Evolutionary conservation across 2,888 invertebrate genomes (phyloP), one percentile per base, ranked within the genome.

Genomic region (Ophion ventricosus): DNA sequence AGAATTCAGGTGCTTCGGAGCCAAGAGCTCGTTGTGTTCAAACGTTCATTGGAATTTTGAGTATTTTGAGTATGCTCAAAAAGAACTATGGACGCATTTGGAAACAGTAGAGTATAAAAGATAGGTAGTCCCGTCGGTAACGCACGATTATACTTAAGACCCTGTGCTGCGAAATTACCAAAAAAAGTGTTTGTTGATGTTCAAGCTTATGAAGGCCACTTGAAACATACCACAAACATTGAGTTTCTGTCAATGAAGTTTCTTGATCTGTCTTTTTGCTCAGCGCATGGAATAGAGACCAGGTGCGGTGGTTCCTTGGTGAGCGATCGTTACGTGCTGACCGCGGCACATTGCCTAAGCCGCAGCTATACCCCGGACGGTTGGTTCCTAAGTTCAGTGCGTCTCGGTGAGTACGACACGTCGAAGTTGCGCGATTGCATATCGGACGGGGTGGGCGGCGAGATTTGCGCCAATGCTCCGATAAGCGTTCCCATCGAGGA

Each of bases 241-340:
- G 5, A 2, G 17, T 29, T 17, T 1, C 8, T n/a, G 17, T 14
- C n/a, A 0, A 14, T 63, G 11, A 17, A 5, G 35, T 35, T 63
- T 0, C n/a, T 40, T 23, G 5, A n/a, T n/a, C n/a, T n/a, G 5
- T 64, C 17, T 17, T 3, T 54, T 90, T 85, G 91, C 92, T 61
- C 87, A 95, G 95, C 95, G 90, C 95, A 94, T 66, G 94, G 94
- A 56, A 94, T 94, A 88, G 95, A 95, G 0, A 96, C 96, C 87
- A 95, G 96, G 88, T 97, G 97, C 89, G 97, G 97, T 0, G 97
- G 97, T 0, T 96, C 96, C 0, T 93, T 97, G 25, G 96, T 97
- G 88, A 95, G 95, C 78, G 93, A 94, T 0, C 94, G 95, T 83
- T 97, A 97, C 89, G 95, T 97, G 8, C 88, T 97, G 72, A 97